Percentiles rank a stretch among this genome's conserved stretches.
phyloP scores from a whole-genome alignment of 2,797 vertebrate genomes.

The Melanotaenia pygmaea region DNA sequence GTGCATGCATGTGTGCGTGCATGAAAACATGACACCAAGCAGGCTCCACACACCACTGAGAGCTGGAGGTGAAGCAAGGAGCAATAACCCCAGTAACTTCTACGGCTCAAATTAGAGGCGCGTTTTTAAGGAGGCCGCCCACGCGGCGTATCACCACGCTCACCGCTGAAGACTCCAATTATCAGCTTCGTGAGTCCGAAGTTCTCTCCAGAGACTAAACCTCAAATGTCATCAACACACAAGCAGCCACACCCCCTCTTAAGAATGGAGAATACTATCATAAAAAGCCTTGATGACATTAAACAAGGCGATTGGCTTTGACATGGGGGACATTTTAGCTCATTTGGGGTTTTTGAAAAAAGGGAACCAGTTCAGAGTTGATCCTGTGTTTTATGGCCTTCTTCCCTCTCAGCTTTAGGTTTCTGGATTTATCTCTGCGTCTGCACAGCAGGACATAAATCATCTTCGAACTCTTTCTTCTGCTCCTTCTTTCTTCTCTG shows the following conservation, averaged over 20 bases:
- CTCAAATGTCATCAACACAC: slow-evolving; percentile 42
- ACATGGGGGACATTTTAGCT: slow-evolving; percentile 74
- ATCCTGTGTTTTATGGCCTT: slow-evolving; percentile 75
- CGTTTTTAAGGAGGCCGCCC: slow-evolving; percentile 67
- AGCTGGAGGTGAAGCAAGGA: slow-evolving; percentile 52
- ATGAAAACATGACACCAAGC: slow-evolving; percentile 33
- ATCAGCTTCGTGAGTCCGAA: slow-evolving; percentile 38
- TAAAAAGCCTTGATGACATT: slow-evolving; percentile 75
- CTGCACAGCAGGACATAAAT: slow-evolving; percentile 81
- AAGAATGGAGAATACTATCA: slow-evolving; percentile 62
- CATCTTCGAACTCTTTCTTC: slow-evolving; percentile 70
- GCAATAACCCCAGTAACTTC: slow-evolving; percentile 63
- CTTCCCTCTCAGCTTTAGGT: slow-evolving; percentile 65
- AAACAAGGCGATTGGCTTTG: slow-evolving; percentile 79
- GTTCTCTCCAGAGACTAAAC: slow-evolving; percentile 35
- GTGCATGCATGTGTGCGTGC: slow-evolving; percentile 24
- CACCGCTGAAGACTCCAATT: slow-evolving; percentile 48
- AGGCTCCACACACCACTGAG: slow-evolving; percentile 22
- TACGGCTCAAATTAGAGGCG: slow-evolving; percentile 64
- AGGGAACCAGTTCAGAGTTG: slow-evolving; percentile 67
- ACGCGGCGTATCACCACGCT: slow-evolving; percentile 52
- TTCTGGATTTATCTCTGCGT: slow-evolving; percentile 80
- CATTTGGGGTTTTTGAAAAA: slow-evolving; percentile 76
- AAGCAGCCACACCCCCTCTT: slow-evolving; percentile 41
- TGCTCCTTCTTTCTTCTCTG: slow-evolving; percentile 48